A percentile compares a stretch with the other conserved stretches of the same genome.
These are phyloP conservation scores for Oryzaephilus surinamensis DNA, from an alignment of 1,140 invertebrate species.

Conservation along the genomic window DNA sequence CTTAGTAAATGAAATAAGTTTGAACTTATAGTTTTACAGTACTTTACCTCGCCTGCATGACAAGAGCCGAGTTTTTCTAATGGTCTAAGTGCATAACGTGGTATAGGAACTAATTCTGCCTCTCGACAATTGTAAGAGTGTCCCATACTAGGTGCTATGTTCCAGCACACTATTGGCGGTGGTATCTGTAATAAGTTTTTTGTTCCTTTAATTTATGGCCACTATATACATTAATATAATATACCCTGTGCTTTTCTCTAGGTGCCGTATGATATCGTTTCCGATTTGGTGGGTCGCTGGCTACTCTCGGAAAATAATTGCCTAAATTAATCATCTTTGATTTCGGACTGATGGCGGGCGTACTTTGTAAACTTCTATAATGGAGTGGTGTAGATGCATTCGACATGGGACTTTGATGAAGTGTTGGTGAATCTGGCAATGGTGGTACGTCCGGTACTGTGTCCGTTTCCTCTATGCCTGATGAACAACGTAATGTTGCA, in stretches of 20 bases:
- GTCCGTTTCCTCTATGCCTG: slow-evolving; percentile 16
- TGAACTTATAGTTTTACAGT: background rate
- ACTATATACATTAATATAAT: slow-evolving; percentile 1
- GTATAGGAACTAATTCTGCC: slow-evolving; percentile 50
- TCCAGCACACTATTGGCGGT: slow-evolving; percentile 47
- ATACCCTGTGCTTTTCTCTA: slow-evolving; percentile 48
- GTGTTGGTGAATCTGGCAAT: slow-evolving; percentile 23
- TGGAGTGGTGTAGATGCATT: slow-evolving; percentile 6
- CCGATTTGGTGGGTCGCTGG: slow-evolving; percentile 33
- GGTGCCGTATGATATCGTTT: slow-evolving; percentile 51
- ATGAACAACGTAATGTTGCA: slow-evolving; percentile 21
- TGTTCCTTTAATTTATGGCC: slow-evolving; percentile 7
- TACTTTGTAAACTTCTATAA: slow-evolving; percentile 29
- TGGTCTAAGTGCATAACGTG: slow-evolving; percentile 53
- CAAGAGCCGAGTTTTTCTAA: slow-evolving; percentile 63
- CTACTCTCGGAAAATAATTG: slow-evolving; percentile 30
- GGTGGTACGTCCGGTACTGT: slow-evolving; percentile 30
- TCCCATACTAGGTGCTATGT: slow-evolving; percentile 51
- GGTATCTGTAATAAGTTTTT: slow-evolving; percentile 37
- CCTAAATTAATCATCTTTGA: slow-evolving; percentile 30
- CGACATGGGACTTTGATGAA: slow-evolving; percentile 13
- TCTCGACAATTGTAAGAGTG: slow-evolving; percentile 49
- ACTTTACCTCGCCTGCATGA: slow-evolving; percentile 59
- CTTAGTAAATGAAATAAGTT: background rate
- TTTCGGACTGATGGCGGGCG: slow-evolving; percentile 29